phyloP scores from a whole-genome alignment of 2,888 invertebrate genomes.

The Chalcis sispes region DNA sequence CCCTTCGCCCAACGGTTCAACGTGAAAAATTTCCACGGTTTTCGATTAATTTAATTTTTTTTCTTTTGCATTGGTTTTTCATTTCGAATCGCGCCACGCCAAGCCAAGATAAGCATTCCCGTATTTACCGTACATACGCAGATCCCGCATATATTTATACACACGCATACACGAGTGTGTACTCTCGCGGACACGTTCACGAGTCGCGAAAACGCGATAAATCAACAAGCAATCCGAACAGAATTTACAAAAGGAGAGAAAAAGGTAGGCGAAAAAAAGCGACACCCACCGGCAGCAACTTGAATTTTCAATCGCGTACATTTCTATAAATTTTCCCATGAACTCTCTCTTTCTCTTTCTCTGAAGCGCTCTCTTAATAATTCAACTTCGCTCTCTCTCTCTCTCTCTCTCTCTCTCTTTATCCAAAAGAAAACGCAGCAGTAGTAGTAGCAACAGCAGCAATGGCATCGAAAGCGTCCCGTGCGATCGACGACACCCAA shows the following conservation, averaged over 20 bases:
- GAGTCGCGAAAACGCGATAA: conserved; percentile 37
- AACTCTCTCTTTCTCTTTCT: too few species aligned
- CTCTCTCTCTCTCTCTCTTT: conserved; percentile 6
- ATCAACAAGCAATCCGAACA: conserved; percentile 36
- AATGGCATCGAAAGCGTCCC: conserved; percentile 11
- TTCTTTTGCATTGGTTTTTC: too few species aligned
- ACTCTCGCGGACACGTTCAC: neutral
- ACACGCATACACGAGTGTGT: neutral
- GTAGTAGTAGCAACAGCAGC: neutral
- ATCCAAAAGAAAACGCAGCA: conserved; percentile 15
- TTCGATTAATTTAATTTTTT: conserved; percentile 26
- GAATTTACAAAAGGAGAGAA: conserved; percentile 26
- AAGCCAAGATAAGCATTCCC: conserved; percentile 39
- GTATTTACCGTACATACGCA: conserved; percentile 23
- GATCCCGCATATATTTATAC: too few species aligned
- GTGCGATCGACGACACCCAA: conserved; percentile 50
- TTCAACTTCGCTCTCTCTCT: conserved; percentile 23
- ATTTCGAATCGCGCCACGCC: too few species aligned
- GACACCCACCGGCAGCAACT: neutral
- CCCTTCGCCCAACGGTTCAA: neutral
- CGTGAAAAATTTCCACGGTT: conserved; percentile 16
- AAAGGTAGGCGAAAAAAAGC: conserved; percentile 13
- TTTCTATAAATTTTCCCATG: conserved; percentile 43
- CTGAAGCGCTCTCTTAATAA: conserved; percentile 27
- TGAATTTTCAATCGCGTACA: conserved; percentile 38